Base-by-base conservation (phyloP, 2,888 invertebrate genomes). In the Gibbula magus region DNA sequence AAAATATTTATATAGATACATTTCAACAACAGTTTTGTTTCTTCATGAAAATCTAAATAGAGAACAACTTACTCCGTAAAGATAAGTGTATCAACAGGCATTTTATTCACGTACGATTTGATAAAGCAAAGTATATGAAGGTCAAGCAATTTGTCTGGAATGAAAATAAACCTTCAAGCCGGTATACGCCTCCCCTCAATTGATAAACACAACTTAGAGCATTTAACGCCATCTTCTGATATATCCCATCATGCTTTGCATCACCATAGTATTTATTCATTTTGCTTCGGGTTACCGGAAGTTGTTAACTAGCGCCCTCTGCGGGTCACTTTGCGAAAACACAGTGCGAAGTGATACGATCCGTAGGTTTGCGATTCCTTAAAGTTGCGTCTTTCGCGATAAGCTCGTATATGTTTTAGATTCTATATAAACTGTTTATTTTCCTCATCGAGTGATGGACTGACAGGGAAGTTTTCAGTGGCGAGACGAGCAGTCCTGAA, bases 371-470 rank as follows among this genome's bases (percentile, higher is more conserved):
- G 32, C 70, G 29, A 35, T 39, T 35, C 35, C 51, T 20, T 52
- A 77, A 80, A 80, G 77, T 78, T 80, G 52, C 54, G 74, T 80
- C 74, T 80, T 77, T 80, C 80, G 77, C 74, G 80, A 80, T 80
- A 80, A 80, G 56, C 25, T 74, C 51, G 80, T 52, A 74, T 77
- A 78, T 80, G 80, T 80, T 80, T 80, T 77, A 35, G 32, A 20
- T 32, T 32, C 32, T 35, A 54, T 32, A 78, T 82, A 82, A 82
- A 82, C 82, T 82, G 82, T 82, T 82, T 82, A 82, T 78, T 78
- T 73, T 52, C 16, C 25, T 78, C 45, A 76, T 54, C 74, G 82
- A 82, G 18, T 76, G 77, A 29, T 18, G 20, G 54, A 20, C 1
- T 70, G 70, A 70, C 70, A 39, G 70, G 35, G 20, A 25, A 56